Percentiles rank a stretch among this genome's conserved stretches.
Conservation (phyloP, 2,888 invertebrate genomes). For the Idaea aversata region DNA sequence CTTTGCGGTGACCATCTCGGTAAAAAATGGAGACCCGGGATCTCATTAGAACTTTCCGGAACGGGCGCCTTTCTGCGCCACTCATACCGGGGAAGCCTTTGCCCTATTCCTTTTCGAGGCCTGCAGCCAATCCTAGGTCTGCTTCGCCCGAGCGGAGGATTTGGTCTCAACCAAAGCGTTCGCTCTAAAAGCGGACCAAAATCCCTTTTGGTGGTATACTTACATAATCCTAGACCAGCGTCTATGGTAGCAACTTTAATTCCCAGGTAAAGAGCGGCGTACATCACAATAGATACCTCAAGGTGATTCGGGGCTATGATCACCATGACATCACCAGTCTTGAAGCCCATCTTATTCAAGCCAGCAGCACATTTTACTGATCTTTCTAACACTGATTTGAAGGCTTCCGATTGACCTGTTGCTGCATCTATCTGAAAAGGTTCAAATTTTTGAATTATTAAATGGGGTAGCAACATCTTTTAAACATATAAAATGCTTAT, state of each 20-base stretch:
- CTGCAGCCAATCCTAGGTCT: too few relatives aligned
- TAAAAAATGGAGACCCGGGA: too few relatives aligned
- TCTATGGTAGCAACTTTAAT: slow-evolving; percentile 40
- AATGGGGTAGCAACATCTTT: too few relatives aligned
- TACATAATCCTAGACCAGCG: slow-evolving; percentile 37
- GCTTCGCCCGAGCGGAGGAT: too few relatives aligned
- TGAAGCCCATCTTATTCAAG: slow-evolving; percentile 49
- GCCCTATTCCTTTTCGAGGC: too few relatives aligned
- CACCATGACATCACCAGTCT: slow-evolving; percentile 56
- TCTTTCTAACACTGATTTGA: slow-evolving; percentile 43
- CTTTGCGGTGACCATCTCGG: too few relatives aligned
- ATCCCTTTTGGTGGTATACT: slow-evolving; percentile 24
- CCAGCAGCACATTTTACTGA: slow-evolving; percentile 52
- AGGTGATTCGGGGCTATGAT: slow-evolving; percentile 61
- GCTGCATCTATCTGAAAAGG: slow-evolving; percentile 18
- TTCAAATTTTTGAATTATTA: neutral
- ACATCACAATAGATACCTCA: slow-evolving; percentile 56
- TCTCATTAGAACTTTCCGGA: too few relatives aligned
- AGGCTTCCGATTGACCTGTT: slow-evolving; percentile 33
- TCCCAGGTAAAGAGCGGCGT: slow-evolving; percentile 62
- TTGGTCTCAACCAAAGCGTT: too few relatives aligned
- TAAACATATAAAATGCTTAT: too few relatives aligned
- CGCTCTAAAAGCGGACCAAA: too few relatives aligned
- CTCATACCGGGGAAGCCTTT: too few relatives aligned
- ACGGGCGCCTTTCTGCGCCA: too few relatives aligned